Evolutionary conservation across 2,113 vertebrate species (phyloP).

Genomic region (Murina feae): DNA sequence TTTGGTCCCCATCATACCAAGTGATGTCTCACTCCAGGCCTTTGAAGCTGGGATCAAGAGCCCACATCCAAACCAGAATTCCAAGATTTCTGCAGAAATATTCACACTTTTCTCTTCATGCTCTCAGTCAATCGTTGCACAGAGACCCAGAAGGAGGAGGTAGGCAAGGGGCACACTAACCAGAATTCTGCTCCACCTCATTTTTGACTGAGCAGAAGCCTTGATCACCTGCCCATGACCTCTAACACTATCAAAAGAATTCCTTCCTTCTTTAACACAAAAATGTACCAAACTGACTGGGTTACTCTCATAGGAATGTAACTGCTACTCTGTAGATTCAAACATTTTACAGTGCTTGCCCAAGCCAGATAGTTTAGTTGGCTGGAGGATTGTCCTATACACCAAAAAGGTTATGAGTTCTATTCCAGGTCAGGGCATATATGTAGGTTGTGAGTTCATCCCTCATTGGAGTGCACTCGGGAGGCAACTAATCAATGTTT

Average conservation of each 20-base stretch:
- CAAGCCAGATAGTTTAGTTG: background rate
- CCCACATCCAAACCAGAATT: background rate
- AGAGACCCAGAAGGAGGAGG: background rate
- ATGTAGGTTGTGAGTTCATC: background rate
- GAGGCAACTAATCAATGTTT: background rate
- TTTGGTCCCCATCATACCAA: background rate
- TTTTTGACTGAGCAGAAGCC: background rate
- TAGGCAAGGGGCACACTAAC: background rate
- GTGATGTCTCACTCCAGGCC: background rate
- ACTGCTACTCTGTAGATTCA: background rate
- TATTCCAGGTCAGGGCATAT: background rate
- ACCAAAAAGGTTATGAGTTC: background rate
- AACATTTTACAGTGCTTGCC: background rate
- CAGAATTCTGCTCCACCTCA: background rate
- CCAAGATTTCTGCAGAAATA: slow-evolving; percentile 26
- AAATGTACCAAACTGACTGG: background rate
- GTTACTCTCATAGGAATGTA: background rate
- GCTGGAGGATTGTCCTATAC: background rate
- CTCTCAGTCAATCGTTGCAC: background rate
- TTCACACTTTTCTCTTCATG: background rate
- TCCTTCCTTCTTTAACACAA: background rate
- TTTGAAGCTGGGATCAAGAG: background rate
- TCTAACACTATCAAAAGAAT: background rate
- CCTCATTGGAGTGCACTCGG: no score
- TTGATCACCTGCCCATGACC: background rate